These are phyloP conservation scores for Actias luna DNA, from an alignment of 2,888 invertebrate genomes.

Conservation along the genomic window DNA sequence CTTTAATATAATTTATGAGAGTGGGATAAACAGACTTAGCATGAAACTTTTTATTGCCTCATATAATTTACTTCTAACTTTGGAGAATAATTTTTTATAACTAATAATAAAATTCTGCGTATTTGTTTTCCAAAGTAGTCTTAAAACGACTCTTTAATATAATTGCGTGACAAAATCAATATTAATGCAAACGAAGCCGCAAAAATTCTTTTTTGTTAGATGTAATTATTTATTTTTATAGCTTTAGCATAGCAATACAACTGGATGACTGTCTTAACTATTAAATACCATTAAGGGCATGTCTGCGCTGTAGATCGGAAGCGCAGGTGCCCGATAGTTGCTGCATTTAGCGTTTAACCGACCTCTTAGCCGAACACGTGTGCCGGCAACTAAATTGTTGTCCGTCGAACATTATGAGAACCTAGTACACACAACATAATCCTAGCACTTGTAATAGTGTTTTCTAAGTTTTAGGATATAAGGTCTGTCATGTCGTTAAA, in stretches of 20 bases:
- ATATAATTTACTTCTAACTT: no score
- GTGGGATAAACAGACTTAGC: no score
- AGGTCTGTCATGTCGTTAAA: no score
- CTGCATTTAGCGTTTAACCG: conserved; percentile 47
- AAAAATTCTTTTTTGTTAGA: no score
- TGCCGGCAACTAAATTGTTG: conserved; percentile 47
- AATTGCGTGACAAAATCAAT: not conserved
- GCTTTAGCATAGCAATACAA: not conserved
- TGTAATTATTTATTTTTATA: not conserved
- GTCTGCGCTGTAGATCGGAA: conserved; percentile 57
- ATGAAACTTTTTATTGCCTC: no score
- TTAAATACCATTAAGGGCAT: conserved; percentile 51
- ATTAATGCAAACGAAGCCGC: not conserved
- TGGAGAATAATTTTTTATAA: no score
- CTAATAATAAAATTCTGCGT: no score
- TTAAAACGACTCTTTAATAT: no score
- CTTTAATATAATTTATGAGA: no score
- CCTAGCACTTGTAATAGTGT: no score
- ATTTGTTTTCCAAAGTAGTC: no score
- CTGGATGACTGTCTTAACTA: not conserved
- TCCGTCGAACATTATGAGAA: conserved; percentile 25
- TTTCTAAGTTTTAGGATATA: no score
- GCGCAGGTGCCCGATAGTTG: conserved; percentile 56
- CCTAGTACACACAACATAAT: conserved; percentile 18
- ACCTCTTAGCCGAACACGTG: conserved; percentile 47